Conservation (phyloP, 92 coral and sea anemone genomes). For the Diadumene lineata region DNA sequence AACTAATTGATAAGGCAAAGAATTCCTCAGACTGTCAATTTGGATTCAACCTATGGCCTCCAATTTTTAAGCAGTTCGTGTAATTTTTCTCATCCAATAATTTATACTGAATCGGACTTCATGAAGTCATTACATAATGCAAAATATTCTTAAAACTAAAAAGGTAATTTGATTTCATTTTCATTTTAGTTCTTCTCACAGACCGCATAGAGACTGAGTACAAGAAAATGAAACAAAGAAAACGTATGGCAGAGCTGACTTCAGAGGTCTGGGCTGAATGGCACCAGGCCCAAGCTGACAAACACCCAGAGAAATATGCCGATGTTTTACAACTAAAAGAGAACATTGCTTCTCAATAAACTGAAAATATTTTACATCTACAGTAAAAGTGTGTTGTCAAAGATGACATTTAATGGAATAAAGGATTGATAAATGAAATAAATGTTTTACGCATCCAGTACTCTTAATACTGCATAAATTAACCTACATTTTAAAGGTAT, state of each 20-base stretch:
- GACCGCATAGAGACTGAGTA: constrained; percentile 82
- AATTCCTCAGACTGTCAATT: too few species aligned
- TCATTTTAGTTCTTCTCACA: constrained; percentile 61
- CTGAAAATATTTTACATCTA: background rate
- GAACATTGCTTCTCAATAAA: constrained; percentile 5
- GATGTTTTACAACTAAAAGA: constrained; percentile 57
- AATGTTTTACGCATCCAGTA: too few species aligned
- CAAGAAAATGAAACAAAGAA: constrained; percentile 69
- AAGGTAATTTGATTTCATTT: too few species aligned
- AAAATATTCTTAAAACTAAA: too few species aligned
- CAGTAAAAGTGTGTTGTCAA: background rate
- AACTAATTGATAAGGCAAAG: too few species aligned
- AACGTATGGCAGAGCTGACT: constrained; percentile 83
- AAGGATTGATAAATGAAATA: too few species aligned
- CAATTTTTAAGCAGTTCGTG: background rate
- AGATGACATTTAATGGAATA: too few species aligned
- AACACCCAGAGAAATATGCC: constrained; percentile 73
- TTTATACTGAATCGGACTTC: background rate
- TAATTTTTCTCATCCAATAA: background rate
- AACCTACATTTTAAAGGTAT: too few species aligned
- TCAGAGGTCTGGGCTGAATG: constrained; percentile 94
- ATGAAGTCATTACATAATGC: too few species aligned
- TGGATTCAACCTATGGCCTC: too few species aligned
- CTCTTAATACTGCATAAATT: too few species aligned
- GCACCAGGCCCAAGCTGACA: constrained; percentile 89